Conservation (phyloP, 2,888 invertebrate species). For the Patella pellucida region DNA sequence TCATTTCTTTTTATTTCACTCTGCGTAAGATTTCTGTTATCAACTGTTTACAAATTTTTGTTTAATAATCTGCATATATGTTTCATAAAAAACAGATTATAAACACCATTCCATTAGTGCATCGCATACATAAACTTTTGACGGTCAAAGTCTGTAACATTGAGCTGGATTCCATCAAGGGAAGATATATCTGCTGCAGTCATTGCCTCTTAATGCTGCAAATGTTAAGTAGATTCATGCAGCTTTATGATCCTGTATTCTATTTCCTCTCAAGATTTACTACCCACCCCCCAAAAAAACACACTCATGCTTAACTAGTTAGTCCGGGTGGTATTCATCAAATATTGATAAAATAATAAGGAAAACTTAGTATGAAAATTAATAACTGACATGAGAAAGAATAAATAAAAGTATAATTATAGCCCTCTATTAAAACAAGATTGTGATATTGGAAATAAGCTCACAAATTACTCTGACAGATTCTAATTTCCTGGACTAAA, state of each 20-base stretch:
- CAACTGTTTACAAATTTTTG: too few species aligned
- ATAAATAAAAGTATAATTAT: slow-evolving; percentile 10
- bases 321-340: slow-evolving; percentile 5
- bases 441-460: slow-evolving; percentile 2
- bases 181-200: too few species aligned
- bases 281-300: background rate
- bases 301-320: too few species aligned
- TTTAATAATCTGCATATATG: too few species aligned
- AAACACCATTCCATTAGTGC: too few species aligned
- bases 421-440: background rate
- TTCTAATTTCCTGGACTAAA: slow-evolving; percentile 9
- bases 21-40: too few species aligned
- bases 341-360: background rate
- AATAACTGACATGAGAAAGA: slow-evolving; percentile 9
- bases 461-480: slow-evolving; percentile 7
- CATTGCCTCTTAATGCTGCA: too few species aligned
- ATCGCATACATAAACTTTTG: too few species aligned
- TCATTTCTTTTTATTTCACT: too few species aligned
- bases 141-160: too few species aligned
- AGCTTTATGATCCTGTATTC: background rate
- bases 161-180: too few species aligned
- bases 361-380: slow-evolving; percentile 10
- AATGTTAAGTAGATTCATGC: background rate
- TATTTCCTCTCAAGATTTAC: slow-evolving; percentile 2
- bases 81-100: too few species aligned